Evolutionary conservation across 1,140 invertebrate species (phyloP).

Genomic region (Drosophila orosa): DNA sequence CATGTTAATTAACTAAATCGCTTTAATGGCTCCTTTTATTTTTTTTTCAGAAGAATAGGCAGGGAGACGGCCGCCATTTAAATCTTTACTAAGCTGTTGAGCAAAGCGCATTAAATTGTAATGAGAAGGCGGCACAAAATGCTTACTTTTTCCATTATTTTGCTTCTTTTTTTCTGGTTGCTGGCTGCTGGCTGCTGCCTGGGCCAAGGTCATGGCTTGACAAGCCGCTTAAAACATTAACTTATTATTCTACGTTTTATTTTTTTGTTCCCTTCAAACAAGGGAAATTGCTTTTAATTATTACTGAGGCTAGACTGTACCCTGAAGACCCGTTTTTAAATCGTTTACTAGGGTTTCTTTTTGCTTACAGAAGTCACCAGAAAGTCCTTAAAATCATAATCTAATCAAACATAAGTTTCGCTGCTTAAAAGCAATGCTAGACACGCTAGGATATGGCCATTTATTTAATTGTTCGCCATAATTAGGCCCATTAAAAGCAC

Average conservation of each 20-base stretch:
- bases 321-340: constrained; percentile 29
- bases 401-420: constrained; percentile 15
- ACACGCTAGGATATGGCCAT: constrained; percentile 4
- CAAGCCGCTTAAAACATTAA: constrained; percentile 78
- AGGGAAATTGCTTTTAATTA: constrained; percentile 69
- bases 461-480: constrained; percentile 28
- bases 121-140: constrained; percentile 63
- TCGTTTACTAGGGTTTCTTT: not conserved
- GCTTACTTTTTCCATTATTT: constrained; percentile 53
- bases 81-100: constrained; percentile 71
- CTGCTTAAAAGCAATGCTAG: not conserved
- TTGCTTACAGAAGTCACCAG: no score
- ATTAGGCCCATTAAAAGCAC: constrained; percentile 24
- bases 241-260: constrained; percentile 59
- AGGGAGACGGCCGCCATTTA: constrained; percentile 46
- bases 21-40: constrained; percentile 43
- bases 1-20: constrained; percentile 60
- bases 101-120: constrained; percentile 79
- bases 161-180: constrained; percentile 16
- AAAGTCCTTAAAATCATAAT: not conserved
- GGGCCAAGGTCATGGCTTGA: constrained; percentile 64
- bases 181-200: not conserved
- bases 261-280: not conserved
- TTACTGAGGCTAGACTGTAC: constrained; percentile 44
- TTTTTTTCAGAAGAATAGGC: no score